These are phyloP conservation scores for Choristoneura fumiferana DNA, from an alignment of 1,140 invertebrate genomes.

Conservation along the genomic window DNA sequence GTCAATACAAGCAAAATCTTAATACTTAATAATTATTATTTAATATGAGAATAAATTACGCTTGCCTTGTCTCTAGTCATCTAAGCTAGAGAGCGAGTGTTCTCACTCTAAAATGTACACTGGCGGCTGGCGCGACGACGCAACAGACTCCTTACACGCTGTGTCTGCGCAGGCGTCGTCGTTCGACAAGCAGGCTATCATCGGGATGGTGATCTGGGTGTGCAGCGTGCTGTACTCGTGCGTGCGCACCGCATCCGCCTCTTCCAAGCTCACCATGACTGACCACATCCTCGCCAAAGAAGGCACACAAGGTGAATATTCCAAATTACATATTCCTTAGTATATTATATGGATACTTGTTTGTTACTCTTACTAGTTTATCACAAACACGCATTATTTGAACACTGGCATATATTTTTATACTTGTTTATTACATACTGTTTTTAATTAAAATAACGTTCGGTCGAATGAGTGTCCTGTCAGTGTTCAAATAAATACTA, in stretches of 20 bases:
- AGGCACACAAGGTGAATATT: slow-evolving; percentile 81
- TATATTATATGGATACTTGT: slow-evolving; percentile 1
- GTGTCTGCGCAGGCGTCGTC: slow-evolving; percentile 50
- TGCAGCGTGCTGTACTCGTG: slow-evolving; percentile 97
- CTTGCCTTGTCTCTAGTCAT: no score
- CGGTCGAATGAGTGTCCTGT: not conserved
- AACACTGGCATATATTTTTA: not conserved
- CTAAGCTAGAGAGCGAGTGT: no score
- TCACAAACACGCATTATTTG: slow-evolving; percentile 46
- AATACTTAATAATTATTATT: no score
- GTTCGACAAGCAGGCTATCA: slow-evolving; percentile 92
- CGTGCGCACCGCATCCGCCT: slow-evolving; percentile 89
- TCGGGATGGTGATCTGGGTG: slow-evolving; percentile 96
- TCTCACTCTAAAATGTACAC: no score
- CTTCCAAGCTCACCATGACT: slow-evolving; percentile 87
- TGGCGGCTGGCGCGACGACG: no score
- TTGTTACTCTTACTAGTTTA: slow-evolving; percentile 29
- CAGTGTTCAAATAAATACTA: not conserved
- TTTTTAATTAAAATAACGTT: no score
- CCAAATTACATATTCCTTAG: slow-evolving; percentile 13
- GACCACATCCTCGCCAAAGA: slow-evolving; percentile 87
- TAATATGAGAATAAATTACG: no score
- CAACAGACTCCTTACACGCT: no score
- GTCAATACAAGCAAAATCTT: no score
- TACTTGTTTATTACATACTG: no score